phyloP scores from a whole-genome alignment of 2,113 vertebrate genomes.

The Speoplatyrhinus poulsoni region DNA sequence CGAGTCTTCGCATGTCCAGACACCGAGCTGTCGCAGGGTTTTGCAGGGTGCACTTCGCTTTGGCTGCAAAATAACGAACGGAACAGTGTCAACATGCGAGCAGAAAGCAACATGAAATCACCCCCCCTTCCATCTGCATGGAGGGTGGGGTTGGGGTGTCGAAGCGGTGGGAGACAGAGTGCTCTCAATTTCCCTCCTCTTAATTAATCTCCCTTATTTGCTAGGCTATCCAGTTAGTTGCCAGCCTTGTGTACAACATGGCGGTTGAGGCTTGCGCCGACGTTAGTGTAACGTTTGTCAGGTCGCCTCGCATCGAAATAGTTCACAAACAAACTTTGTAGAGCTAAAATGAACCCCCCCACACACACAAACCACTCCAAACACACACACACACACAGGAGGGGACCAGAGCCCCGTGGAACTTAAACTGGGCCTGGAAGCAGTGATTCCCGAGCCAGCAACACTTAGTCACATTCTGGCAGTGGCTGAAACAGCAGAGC shows the following conservation, averaged over 20 bases:
- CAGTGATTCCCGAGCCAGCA: constrained; percentile 54
- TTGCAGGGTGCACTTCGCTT: not conserved
- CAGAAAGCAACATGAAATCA: too few species aligned
- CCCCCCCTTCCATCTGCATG: not conserved
- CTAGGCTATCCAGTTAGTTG: constrained; percentile 45
- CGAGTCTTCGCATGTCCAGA: not conserved
- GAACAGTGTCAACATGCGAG: too few species aligned
- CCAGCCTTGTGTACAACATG: constrained; percentile 37
- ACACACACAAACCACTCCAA: constrained; percentile 11
- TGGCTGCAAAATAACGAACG: too few species aligned
- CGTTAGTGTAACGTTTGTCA: constrained; percentile 39
- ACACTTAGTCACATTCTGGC: constrained; percentile 74
- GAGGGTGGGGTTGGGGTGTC: constrained; percentile 19
- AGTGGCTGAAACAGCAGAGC: constrained; percentile 45
- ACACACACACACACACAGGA: constrained; percentile 38
- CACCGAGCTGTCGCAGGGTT: too few species aligned
- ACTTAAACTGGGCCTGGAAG: constrained; percentile 29
- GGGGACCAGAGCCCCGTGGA: constrained; percentile 16
- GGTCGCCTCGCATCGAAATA: not conserved
- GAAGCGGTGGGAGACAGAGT: constrained; percentile 44
- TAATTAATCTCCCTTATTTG: constrained; percentile 62
- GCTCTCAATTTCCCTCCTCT: constrained; percentile 56
- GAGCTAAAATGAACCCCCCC: too few species aligned
- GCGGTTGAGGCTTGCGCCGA: constrained; percentile 43
- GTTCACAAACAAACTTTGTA: too few species aligned